These are phyloP conservation scores for Sciurus niger DNA, from an alignment of 2,113 vertebrate species.

Conservation along the genomic window DNA sequence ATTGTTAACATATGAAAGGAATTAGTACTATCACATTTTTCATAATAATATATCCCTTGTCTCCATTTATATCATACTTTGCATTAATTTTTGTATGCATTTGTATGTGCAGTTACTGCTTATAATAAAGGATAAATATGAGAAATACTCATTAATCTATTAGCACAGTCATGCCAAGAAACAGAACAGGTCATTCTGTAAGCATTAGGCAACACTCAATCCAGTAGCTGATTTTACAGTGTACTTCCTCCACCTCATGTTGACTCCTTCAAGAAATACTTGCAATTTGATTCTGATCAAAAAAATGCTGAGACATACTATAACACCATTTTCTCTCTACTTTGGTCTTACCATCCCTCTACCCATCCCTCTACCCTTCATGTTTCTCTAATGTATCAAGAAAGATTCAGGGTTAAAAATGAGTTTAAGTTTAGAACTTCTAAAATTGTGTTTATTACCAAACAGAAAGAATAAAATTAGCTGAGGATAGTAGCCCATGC, in stretches of 20 bases:
- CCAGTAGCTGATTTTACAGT: background rate
- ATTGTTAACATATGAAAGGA: constrained; percentile 16
- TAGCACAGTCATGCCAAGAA: background rate
- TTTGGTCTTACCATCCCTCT: background rate
- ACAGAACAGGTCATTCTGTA: background rate
- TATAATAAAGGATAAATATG: background rate
- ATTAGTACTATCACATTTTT: background rate
- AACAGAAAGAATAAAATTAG: background rate
- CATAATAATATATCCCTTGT: background rate
- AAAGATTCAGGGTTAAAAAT: background rate
- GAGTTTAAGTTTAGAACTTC: background rate
- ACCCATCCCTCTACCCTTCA: background rate
- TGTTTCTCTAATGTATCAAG: background rate
- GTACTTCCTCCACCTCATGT: background rate
- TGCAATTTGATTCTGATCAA: background rate
- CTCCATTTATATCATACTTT: background rate
- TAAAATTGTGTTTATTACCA: background rate
- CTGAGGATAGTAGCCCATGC: too few relatives aligned
- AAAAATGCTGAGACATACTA: background rate
- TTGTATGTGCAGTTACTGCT: background rate
- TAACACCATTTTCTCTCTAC: background rate
- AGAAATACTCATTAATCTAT: background rate
- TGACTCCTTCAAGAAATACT: background rate
- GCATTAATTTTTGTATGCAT: background rate
- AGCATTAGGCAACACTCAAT: background rate